Percentiles rank a stretch among this genome's conserved stretches.
phyloP scores from a whole-genome alignment of 2,797 vertebrate species.

The Picus viridis region DNA sequence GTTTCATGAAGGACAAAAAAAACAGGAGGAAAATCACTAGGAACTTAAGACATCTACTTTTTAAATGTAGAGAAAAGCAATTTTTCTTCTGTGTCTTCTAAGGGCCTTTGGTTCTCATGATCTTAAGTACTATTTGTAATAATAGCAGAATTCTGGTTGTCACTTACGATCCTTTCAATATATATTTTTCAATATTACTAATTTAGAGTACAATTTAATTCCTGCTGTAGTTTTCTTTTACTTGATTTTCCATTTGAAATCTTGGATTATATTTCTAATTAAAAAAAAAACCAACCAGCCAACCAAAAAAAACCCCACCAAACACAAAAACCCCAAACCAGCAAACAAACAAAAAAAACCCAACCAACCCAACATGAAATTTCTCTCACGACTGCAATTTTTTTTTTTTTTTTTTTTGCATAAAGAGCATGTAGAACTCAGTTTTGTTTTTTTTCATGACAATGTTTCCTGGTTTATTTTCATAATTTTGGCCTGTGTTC shows the following conservation, averaged over 20 bases:
- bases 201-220: background rate
- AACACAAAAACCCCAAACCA: too few species aligned
- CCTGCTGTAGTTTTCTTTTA: background rate
- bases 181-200: background rate
- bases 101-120: background rate
- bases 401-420: background rate
- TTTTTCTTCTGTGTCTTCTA: background rate
- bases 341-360: too few species aligned
- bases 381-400: background rate
- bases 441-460: background rate
- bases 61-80: background rate
- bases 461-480: background rate
- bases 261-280: background rate
- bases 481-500: background rate
- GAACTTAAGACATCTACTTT: background rate
- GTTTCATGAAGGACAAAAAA: background rate
- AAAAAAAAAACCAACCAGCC: background rate
- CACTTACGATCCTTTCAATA: background rate
- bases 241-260: background rate
- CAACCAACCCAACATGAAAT: background rate
- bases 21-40: background rate
- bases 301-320: too few species aligned
- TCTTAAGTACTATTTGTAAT: background rate
- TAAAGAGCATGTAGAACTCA: background rate
- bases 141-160: background rate